Evolutionary conservation across 2,797 vertebrate genomes (phyloP), one percentile per base, ranked within the genome.

Genomic region (Gastrophryne carolinensis): DNA sequence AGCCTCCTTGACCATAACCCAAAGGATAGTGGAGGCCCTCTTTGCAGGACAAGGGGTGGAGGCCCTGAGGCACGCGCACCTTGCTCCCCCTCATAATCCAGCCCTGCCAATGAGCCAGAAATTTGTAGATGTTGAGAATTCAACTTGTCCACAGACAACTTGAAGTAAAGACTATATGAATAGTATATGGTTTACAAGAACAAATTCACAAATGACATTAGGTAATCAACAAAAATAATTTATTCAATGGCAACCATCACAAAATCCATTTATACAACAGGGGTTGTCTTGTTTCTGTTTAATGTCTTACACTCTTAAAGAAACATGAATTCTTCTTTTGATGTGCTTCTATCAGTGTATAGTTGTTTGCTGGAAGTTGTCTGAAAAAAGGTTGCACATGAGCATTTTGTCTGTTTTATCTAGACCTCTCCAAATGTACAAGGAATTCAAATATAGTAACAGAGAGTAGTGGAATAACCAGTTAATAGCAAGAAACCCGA

Each of bases 201-300:
- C 7, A 47, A 74, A 56, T n/a, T 58, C 44, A 75, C 15, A 26
- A 27, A 26, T 27, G 47, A 70, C 66, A 76, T 41, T 29, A 8
- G 24, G 19, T 70, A 69, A 37, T 78, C 60, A 78, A 65, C 74
- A 78, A 78, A 78, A 78, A 78, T 78, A 78, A 78, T 78, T 78
- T 78, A 78, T 76, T 76, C 29, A 72, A 65, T 78, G 75, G 67
- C 66, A 50, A 53, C 66, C 66, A 71, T 77, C 66, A 77, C 74
- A 77, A 63, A 77, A 77, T 77, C 58, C 49, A 70, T 77, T 77
- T 77, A 64, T 77, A 71, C 66, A 64, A 69, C 49, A 70, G 52
- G 26, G 49, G 35, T 69, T 61, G 30, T 50, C 56, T 54, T 57
- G 34, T 74, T 61, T 54, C 15, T 63, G 47, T 76, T 44, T 57